These are phyloP conservation scores for Orgyia antiqua DNA, from an alignment of 2,888 invertebrate genomes.

Conservation along the genomic window DNA sequence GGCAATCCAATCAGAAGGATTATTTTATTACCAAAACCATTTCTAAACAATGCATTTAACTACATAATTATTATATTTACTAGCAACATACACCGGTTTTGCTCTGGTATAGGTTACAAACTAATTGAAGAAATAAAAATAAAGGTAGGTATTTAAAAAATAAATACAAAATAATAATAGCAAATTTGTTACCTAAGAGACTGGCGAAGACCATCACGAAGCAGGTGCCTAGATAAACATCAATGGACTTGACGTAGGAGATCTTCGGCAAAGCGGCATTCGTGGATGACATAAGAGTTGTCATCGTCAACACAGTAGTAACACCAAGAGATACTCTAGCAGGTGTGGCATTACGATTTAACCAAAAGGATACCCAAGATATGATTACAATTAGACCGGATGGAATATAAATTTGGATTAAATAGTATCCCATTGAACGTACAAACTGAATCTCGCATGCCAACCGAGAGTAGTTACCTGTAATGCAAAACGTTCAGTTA, in stretches of 20 bases:
- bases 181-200: slow-evolving; percentile 93
- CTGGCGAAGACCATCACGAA: slow-evolving; percentile 99
- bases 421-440: slow-evolving; percentile 98
- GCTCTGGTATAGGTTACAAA: too few relatives aligned
- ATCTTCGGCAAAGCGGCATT: slow-evolving; percentile 98
- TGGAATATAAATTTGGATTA: slow-evolving; percentile 98
- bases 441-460: slow-evolving; percentile 98
- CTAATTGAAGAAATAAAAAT: background rate
- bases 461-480: slow-evolving; percentile 97
- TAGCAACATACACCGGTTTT: too few relatives aligned
- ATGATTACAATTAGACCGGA: slow-evolving; percentile 98
- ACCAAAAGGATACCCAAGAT: slow-evolving; percentile 98
- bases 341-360: slow-evolving; percentile 96
- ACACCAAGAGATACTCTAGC: slow-evolving; percentile 96
- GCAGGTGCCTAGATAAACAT: slow-evolving; percentile 97
- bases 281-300: slow-evolving; percentile 97
- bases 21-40: too few relatives aligned
- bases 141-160: background rate
- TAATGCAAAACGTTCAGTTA: slow-evolving; percentile 24
- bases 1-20: too few relatives aligned
- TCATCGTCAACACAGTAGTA: slow-evolving; percentile 98
- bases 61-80: too few relatives aligned
- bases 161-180: too few relatives aligned
- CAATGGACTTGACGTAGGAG: slow-evolving; percentile 98
- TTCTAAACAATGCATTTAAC: too few relatives aligned